Percentiles rank a stretch among this genome's conserved stretches.
Conservation (phyloP, 2,797 vertebrate species). For the Neosilurus hyrtlii region DNA sequence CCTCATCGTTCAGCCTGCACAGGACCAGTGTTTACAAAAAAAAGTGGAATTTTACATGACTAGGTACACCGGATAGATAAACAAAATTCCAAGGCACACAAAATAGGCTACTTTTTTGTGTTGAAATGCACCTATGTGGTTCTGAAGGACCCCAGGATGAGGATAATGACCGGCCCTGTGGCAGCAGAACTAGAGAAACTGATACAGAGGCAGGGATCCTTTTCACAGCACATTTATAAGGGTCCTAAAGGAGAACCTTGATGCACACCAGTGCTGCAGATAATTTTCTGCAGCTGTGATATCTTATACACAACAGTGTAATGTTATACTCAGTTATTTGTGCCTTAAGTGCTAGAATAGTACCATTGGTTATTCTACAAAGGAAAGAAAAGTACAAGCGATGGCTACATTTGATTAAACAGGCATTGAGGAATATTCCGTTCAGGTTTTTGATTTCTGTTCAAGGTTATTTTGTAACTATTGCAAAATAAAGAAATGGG, state of each 20-base stretch:
- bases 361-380: conserved; percentile 54
- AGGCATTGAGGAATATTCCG: conserved; percentile 71
- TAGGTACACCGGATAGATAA: conserved; percentile 37
- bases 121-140: conserved; percentile 54
- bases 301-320: conserved; percentile 54
- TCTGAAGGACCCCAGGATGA: conserved; percentile 51
- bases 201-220: conserved; percentile 66
- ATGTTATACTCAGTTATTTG: conserved; percentile 64
- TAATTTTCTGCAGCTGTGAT: conserved; percentile 16
- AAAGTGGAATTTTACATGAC: conserved; percentile 3
- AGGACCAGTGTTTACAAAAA: not conserved
- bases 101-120: conserved; percentile 70
- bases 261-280: conserved; percentile 42
- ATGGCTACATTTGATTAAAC: conserved; percentile 60
- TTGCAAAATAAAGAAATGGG: conserved; percentile 40
- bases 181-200: conserved; percentile 51
- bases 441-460: conserved; percentile 70
- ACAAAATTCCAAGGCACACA: conserved; percentile 74
- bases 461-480: conserved; percentile 57
- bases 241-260: conserved; percentile 61
- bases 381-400: conserved; percentile 54
- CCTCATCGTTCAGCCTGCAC: conserved; percentile 13
- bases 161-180: conserved; percentile 57
- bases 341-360: conserved; percentile 60
- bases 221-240: conserved; percentile 59